Conservation (phyloP, 2,888 invertebrate genomes). For the Malachius bipustulatus region DNA sequence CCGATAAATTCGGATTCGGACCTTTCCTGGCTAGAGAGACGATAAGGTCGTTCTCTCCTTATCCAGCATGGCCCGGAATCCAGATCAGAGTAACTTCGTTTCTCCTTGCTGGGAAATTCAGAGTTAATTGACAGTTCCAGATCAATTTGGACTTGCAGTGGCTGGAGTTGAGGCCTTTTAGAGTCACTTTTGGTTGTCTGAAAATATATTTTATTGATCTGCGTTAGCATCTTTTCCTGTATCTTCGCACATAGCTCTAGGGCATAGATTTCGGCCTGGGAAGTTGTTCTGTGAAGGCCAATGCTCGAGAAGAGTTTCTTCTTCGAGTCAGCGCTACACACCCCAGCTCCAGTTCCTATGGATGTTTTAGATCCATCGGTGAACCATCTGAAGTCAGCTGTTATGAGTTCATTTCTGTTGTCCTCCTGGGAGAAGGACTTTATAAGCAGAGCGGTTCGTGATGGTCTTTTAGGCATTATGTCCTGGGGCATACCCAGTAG, state of each 20-base stretch:
- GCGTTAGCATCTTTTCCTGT: background rate
- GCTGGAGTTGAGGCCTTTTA: background rate
- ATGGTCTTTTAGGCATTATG: too few species aligned
- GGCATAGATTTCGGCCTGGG: conserved; percentile 1
- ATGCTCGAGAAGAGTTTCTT: too few species aligned
- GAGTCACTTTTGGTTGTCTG: too few species aligned
- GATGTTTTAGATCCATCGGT: too few species aligned
- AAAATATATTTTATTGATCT: conserved; percentile 2
- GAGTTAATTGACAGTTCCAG: background rate
- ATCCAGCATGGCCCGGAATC: background rate
- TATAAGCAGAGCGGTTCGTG: too few species aligned
- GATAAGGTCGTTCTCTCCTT: background rate
- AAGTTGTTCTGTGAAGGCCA: too few species aligned
- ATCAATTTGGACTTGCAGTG: conserved; percentile 1
- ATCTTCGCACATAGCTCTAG: background rate
- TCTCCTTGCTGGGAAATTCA: background rate
- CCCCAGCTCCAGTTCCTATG: too few species aligned
- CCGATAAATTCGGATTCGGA: background rate
- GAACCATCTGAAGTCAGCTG: too few species aligned
- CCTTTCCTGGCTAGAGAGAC: background rate
- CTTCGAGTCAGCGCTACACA: too few species aligned
- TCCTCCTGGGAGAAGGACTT: too few species aligned
- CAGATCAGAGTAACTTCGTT: background rate
- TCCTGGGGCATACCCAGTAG: too few species aligned
- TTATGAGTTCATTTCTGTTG: too few species aligned